Percentiles rank a stretch among this genome's conserved stretches.
These are phyloP conservation scores for Gambusia affinis DNA, from an alignment of 2,113 vertebrate species.

Conservation along the genomic window DNA sequence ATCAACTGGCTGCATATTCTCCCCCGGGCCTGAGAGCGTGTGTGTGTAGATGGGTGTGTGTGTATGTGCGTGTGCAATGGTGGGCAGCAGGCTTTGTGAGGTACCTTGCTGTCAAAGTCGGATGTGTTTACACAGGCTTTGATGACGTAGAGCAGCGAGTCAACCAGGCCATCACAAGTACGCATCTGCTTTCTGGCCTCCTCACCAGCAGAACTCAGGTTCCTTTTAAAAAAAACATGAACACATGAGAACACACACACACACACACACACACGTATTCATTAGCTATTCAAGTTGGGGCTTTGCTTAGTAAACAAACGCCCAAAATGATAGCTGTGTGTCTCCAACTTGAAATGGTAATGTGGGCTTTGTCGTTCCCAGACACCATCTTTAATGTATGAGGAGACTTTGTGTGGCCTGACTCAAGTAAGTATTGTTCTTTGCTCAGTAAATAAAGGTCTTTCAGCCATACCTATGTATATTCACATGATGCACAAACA, in stretches of 20 bases:
- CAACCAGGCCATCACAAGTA: constrained; percentile 92
- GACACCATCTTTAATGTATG: constrained; percentile 59
- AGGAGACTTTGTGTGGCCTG: constrained; percentile 47
- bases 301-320: constrained; percentile 52
- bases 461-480: constrained; percentile 10
- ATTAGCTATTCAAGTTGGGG: constrained; percentile 34
- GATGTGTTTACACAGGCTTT: constrained; percentile 97
- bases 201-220: constrained; percentile 95
- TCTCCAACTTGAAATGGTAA: constrained; percentile 26
- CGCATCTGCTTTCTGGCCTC: constrained; percentile 97
- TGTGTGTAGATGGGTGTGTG: constrained; percentile 1
- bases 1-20: constrained; percentile 52
- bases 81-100: constrained; percentile 22
- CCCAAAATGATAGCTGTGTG: constrained; percentile 41
- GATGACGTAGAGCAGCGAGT: constrained; percentile 95
- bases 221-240: constrained; percentile 76
- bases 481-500: not conserved
- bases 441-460: constrained; percentile 46
- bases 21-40: not conserved
- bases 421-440: constrained; percentile 42
- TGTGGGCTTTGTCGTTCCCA: constrained; percentile 34
- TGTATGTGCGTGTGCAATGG: not conserved
- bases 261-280: constrained; percentile 14
- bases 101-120: constrained; percentile 98
- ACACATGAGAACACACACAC: constrained; percentile 19